Evolutionary conservation across 2,888 invertebrate species (phyloP).

Genomic region (Pheosia tremula): DNA sequence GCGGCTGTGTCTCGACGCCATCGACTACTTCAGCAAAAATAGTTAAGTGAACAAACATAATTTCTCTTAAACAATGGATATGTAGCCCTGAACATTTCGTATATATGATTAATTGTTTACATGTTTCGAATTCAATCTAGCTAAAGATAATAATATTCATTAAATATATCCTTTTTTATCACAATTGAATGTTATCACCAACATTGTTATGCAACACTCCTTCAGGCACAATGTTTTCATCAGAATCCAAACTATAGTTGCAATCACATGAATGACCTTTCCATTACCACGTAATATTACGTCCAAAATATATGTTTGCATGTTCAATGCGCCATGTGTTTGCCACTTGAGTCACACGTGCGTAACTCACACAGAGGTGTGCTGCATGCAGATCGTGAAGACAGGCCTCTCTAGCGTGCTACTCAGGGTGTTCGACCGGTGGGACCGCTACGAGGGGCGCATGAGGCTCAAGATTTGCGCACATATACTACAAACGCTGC

Average conservation of each 20-base stretch:
- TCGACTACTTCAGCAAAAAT: conserved; percentile 88
- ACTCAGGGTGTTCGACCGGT: conserved; percentile 85
- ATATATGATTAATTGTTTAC: conserved; percentile 26
- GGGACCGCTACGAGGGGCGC: conserved; percentile 87
- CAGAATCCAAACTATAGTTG: conserved; percentile 5
- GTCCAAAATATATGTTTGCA: conserved; percentile 38
- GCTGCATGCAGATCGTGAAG: conserved; percentile 87
- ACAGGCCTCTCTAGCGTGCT: conserved; percentile 83
- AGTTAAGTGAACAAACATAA: conserved; percentile 72
- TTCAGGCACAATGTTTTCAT: conserved; percentile 19
- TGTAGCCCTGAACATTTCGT: conserved; percentile 10
- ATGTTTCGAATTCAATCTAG: conserved; percentile 13
- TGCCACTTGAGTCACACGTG: conserved; percentile 64
- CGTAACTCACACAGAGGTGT: conserved; percentile 84
- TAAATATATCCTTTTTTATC: conserved; percentile 24
- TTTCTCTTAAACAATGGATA: conserved; percentile 9
- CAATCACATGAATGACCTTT: conserved; percentile 1
- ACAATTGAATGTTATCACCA: conserved; percentile 30
- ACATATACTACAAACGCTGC: conserved; percentile 84
- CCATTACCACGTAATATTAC: background rate
- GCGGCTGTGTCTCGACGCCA: conserved; percentile 86
- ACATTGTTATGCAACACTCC: conserved; percentile 16
- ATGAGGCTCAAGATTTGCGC: conserved; percentile 86
- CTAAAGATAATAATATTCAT: background rate
- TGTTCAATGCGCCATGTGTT: conserved; percentile 50